phyloP scores from a whole-genome alignment of 2,797 vertebrate genomes.

The Pelochelys cantorii region DNA sequence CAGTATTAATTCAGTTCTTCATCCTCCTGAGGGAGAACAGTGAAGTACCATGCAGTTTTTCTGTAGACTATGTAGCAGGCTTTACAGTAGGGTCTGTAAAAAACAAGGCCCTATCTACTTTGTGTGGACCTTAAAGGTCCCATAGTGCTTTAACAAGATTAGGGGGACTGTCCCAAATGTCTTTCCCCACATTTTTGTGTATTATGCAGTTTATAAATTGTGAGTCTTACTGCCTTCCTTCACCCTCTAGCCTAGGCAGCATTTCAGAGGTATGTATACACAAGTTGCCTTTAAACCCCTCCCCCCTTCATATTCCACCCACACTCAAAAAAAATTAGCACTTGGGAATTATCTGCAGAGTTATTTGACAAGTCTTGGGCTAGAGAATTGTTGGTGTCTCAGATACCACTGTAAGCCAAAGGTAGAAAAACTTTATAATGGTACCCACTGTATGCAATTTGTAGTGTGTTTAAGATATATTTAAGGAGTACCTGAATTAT shows the following conservation, averaged over 20 bases:
- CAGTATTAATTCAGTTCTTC: neutral
- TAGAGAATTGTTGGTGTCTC: neutral
- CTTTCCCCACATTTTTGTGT: neutral
- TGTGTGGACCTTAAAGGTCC: neutral
- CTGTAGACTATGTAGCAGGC: neutral
- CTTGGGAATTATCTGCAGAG: neutral
- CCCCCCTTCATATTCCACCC: too few species aligned
- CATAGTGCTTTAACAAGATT: neutral
- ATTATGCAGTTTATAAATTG: neutral
- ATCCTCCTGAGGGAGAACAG: neutral
- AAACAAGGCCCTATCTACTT: neutral
- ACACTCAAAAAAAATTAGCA: neutral
- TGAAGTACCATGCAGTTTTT: neutral
- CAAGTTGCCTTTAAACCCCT: neutral
- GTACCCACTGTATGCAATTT: neutral
- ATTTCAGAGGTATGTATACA: neutral
- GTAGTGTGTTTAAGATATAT: neutral
- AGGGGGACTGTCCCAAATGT: neutral
- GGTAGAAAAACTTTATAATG: neutral
- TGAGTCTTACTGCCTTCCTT: neutral
- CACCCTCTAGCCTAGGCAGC: neutral
- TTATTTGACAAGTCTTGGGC: neutral
- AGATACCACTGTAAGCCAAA: neutral
- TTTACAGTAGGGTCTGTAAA: neutral
- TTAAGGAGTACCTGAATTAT: neutral